These are phyloP conservation scores for Drosophila setifemur DNA, from an alignment of 1,140 invertebrate species.

Conservation along the genomic window DNA sequence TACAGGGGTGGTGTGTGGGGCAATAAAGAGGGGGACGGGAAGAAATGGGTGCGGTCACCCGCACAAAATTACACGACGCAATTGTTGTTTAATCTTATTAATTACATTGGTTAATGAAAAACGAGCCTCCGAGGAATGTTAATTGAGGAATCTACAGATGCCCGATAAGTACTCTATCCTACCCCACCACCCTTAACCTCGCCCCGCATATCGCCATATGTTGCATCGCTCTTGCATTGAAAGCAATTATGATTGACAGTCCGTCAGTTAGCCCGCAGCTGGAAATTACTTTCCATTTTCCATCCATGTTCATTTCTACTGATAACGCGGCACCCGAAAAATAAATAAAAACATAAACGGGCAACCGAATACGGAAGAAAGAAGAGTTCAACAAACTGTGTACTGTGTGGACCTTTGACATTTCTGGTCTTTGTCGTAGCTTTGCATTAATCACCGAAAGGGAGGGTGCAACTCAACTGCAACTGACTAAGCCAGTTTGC, in stretches of 20 bases:
- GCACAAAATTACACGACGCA: constrained; percentile 57
- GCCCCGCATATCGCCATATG: constrained; percentile 59
- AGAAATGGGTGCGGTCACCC: constrained; percentile 73
- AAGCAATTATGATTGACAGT: constrained; percentile 75
- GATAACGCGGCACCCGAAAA: constrained; percentile 47
- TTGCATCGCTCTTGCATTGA: constrained; percentile 54
- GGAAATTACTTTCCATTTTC: constrained; percentile 55
- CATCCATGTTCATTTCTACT: constrained; percentile 42
- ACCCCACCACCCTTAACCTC: neutral
- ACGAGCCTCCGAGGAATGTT: constrained; percentile 61
- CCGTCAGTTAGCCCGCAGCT: constrained; percentile 51
- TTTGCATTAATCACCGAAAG: constrained; percentile 70
- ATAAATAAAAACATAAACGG: neutral
- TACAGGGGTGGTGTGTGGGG: neutral
- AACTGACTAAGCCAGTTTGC: constrained; percentile 47
- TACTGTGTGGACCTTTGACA: constrained; percentile 63
- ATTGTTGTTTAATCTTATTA: constrained; percentile 80
- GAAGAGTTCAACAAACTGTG: constrained; percentile 60
- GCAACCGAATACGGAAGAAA: neutral
- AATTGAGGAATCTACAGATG: constrained; percentile 67
- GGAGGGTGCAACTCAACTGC: constrained; percentile 35
- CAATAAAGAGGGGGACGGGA: neutral
- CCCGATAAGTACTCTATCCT: constrained; percentile 28
- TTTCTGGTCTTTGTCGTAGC: constrained; percentile 30
- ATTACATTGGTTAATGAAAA: constrained; percentile 76